A percentile compares a stretch with the other conserved stretches of the same genome.
phyloP scores from a whole-genome alignment of 2,888 invertebrate species.

The Pemphredon lugubris region DNA sequence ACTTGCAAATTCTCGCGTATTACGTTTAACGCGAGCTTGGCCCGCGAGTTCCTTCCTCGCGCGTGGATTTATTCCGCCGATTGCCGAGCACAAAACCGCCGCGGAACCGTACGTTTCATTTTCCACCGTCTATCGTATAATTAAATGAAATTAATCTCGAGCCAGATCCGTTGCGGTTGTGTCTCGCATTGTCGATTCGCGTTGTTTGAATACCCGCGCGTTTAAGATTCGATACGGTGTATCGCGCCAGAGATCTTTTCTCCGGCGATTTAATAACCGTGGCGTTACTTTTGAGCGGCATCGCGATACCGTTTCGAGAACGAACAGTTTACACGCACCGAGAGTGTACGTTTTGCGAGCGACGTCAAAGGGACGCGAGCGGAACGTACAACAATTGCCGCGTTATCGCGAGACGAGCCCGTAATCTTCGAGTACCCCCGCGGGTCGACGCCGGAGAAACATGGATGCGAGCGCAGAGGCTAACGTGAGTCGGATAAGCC shows the following conservation, averaged over 20 bases:
- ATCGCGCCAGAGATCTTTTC: no score
- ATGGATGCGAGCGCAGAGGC: conserved; percentile 31
- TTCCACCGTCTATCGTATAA: no score
- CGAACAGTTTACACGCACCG: no score
- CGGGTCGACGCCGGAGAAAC: conserved; percentile 30
- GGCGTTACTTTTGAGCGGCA: conserved; percentile 1
- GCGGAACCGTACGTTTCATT: no score
- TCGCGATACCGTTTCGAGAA: conserved; percentile 10
- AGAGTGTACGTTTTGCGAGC: conserved; percentile 24
- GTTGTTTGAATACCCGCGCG: no score
- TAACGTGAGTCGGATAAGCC: conserved; percentile 44
- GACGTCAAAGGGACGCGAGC: conserved; percentile 36
- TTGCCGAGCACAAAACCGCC: conserved; percentile 1
- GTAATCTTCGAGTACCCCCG: conserved; percentile 39
- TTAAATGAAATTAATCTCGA: no score
- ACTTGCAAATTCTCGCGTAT: conserved; percentile 33
- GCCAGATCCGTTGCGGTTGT: no score
- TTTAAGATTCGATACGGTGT: no score
- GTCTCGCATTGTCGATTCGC: no score
- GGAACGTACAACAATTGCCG: conserved; percentile 41
- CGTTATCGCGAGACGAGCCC: conserved; percentile 37
- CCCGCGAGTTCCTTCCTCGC: not conserved
- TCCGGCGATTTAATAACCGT: no score
- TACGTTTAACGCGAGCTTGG: conserved; percentile 9
- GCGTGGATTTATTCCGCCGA: conserved; percentile 14